phyloP scores from a whole-genome alignment of 35 echinoderm and acorn worm species.

The Lytechinus variegatus region DNA sequence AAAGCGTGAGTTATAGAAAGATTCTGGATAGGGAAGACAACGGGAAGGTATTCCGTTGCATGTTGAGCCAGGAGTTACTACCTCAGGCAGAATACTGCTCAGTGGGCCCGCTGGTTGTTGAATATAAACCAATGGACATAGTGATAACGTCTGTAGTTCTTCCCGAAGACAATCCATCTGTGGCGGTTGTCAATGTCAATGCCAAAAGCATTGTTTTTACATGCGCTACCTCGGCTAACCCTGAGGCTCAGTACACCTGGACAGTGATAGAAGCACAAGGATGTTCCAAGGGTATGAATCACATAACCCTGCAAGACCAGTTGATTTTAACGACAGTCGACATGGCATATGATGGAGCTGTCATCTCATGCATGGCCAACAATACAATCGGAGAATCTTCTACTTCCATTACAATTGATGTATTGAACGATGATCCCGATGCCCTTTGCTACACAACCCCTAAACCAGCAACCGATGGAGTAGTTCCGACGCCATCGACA shows the following conservation, averaged over 20 bases:
- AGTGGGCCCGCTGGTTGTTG: background rate
- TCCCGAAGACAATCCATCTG: background rate
- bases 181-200: background rate
- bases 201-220: background rate
- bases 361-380: constrained; percentile 11
- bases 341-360: background rate
- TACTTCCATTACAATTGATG: background rate
- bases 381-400: constrained; percentile 6
- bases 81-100: background rate
- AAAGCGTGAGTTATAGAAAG: background rate
- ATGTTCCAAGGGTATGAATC: background rate
- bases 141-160: background rate
- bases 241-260: background rate
- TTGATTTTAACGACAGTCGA: background rate
- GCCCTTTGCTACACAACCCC: background rate
- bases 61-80: background rate
- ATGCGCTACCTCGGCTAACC: background rate
- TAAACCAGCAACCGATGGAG: background rate
- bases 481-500: background rate
- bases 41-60: constrained; percentile 13
- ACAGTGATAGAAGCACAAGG: background rate
- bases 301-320: background rate
- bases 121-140: background rate
- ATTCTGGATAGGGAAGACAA: constrained; percentile 19
- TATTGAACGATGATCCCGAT: background rate